Percentiles rank a stretch among this genome's conserved stretches.
Conservation (phyloP, 2,797 vertebrate genomes). For the Ceyx erithaca region DNA sequence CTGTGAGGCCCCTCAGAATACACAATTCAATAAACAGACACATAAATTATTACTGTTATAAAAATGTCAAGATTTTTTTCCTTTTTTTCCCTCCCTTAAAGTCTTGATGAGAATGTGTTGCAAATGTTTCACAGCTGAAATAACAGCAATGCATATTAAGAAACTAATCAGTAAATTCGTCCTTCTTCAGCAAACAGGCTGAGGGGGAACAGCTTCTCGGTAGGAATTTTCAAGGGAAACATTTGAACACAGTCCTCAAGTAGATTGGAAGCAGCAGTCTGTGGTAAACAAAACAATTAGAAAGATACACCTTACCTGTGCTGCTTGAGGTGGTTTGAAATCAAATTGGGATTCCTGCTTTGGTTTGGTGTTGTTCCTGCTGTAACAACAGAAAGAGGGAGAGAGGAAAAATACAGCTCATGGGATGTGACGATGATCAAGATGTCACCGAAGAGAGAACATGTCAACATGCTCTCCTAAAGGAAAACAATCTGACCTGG, state of each 20-base stretch:
- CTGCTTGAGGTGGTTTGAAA: slow-evolving; percentile 88
- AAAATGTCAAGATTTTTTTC: background rate
- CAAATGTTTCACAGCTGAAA: slow-evolving; percentile 39
- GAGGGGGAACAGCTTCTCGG: background rate
- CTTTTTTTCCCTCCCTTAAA: background rate
- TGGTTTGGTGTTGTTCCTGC: slow-evolving; percentile 96
- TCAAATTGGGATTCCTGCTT: slow-evolving; percentile 95
- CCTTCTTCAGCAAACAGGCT: slow-evolving; percentile 21
- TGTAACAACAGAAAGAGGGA: slow-evolving; percentile 39
- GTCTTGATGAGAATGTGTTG: background rate
- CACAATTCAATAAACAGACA: slow-evolving; percentile 29
- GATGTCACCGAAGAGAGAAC: background rate
- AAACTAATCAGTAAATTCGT: slow-evolving; percentile 47
- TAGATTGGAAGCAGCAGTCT: slow-evolving; percentile 5
- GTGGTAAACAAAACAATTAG: background rate
- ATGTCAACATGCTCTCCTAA: background rate
- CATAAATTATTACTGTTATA: background rate
- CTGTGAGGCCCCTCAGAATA: background rate
- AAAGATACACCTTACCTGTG: slow-evolving; percentile 85
- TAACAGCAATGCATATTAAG: slow-evolving; percentile 6
- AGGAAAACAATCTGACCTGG: slow-evolving; percentile 84
- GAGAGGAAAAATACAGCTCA: slow-evolving; percentile 40
- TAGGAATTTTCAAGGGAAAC: slow-evolving; percentile 42
- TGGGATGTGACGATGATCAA: background rate
- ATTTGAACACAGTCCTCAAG: background rate